Evolutionary conservation across 1,140 invertebrate genomes (phyloP).

Genomic region (Grapholita molesta): DNA sequence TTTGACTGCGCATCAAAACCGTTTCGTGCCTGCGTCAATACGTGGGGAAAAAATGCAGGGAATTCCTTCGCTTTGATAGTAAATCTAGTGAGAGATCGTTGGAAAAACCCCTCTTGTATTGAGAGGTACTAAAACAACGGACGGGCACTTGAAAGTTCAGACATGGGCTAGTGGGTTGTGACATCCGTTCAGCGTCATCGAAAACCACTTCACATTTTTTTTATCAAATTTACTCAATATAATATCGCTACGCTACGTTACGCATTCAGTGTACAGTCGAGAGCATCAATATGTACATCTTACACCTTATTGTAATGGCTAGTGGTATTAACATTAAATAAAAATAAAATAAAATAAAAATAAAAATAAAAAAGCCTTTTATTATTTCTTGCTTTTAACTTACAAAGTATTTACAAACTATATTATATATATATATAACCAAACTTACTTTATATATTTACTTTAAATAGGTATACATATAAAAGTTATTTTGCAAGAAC

Average conservation of each 20-base stretch:
- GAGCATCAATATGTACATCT: too few species aligned
- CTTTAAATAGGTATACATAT: too few species aligned
- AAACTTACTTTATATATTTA: too few species aligned
- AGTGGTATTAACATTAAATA: too few species aligned
- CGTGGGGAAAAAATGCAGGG: not conserved
- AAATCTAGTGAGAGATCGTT: not conserved
- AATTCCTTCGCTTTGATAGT: not conserved
- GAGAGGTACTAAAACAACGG: slow-evolving; percentile 34
- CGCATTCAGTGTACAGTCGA: not conserved
- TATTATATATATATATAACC: too few species aligned
- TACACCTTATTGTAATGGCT: too few species aligned
- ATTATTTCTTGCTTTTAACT: too few species aligned
- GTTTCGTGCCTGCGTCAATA: not conserved
- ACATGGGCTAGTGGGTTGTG: not conserved
- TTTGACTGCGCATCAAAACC: slow-evolving; percentile 2
- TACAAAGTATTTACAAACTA: too few species aligned
- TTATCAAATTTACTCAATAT: not conserved
- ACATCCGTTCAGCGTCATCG: not conserved
- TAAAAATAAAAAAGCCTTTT: too few species aligned
- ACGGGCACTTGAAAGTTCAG: slow-evolving; percentile 22
- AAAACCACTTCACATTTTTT: not conserved
- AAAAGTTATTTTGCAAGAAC: too few species aligned
- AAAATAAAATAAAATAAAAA: too few species aligned
- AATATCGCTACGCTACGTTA: too few species aligned
- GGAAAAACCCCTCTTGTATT: not conserved